Percentiles rank a stretch among this genome's conserved stretches.
Conservation (phyloP, 2,888 invertebrate species). For the Thecophora atra region DNA sequence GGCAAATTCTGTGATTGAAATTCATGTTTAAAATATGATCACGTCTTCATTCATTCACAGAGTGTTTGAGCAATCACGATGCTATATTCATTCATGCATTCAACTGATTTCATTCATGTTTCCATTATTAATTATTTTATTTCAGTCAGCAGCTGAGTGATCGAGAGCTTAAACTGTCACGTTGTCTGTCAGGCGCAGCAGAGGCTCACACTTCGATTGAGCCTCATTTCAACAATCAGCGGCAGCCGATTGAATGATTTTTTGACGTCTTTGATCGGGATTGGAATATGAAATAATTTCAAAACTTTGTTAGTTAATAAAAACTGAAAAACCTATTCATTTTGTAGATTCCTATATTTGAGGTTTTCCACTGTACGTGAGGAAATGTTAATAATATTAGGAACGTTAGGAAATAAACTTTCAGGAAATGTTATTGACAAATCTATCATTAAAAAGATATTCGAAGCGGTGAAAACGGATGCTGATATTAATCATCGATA, state of each 20-base stretch:
- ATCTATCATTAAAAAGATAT: too few species aligned
- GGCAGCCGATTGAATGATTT: too few species aligned
- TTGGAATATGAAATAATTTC: too few species aligned
- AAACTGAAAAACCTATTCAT: too few species aligned
- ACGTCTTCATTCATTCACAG: conserved; percentile 29
- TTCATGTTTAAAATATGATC: conserved; percentile 42
- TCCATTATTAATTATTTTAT: too few species aligned
- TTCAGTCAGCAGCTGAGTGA: too few species aligned
- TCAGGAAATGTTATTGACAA: too few species aligned
- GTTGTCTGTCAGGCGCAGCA: not conserved
- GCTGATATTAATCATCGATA: not conserved
- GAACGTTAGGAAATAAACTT: too few species aligned
- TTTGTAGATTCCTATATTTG: too few species aligned
- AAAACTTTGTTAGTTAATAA: too few species aligned
- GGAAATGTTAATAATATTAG: not conserved
- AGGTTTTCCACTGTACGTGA: not conserved
- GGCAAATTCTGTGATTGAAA: conserved; percentile 42
- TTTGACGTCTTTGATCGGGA: too few species aligned
- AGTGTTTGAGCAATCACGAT: not conserved
- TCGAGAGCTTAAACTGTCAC: not conserved
- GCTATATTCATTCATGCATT: conserved; percentile 5
- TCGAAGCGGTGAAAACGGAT: too few species aligned
- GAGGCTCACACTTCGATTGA: conserved; percentile 45
- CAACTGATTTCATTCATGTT: not conserved
- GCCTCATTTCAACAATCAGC: conserved; percentile 42